Evolutionary conservation across 2,797 vertebrate genomes (phyloP).

Genomic region (Helarctos malayanus): DNA sequence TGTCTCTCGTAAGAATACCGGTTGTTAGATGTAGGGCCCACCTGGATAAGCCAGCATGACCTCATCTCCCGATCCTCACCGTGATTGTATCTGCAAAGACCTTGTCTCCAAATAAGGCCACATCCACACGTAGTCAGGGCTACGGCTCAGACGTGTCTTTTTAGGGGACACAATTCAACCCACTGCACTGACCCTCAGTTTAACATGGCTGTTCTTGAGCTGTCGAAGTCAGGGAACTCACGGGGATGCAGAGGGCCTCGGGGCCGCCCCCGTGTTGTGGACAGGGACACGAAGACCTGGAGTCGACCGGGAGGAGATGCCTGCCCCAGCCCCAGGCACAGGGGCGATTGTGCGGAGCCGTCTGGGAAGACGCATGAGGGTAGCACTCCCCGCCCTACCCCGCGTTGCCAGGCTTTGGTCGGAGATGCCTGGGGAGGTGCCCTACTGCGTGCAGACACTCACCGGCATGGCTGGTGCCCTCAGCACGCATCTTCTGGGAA

Average conservation of each 20-base stretch:
- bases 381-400: fast-evolving
- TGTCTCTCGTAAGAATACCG: not conserved
- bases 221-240: not conserved
- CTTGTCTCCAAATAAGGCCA: not conserved
- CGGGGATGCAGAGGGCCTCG: not conserved
- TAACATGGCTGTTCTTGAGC: not conserved
- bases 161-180: not conserved
- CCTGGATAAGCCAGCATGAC: not conserved
- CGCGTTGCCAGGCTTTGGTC: not conserved
- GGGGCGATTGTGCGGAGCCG: too few species aligned
- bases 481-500: not conserved
- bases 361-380: not conserved
- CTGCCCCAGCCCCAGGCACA: too few species aligned
- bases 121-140: not conserved
- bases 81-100: not conserved
- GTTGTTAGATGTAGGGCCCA: not conserved
- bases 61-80: not conserved
- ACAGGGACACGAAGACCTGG: not conserved
- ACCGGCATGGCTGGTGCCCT: not conserved
- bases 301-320: not conserved
- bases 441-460: not conserved
- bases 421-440: not conserved
- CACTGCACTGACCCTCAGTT: not conserved
- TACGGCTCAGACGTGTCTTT: not conserved
- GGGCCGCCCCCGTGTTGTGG: not conserved